phyloP scores from a whole-genome alignment of 2,797 vertebrate species.

The Phrynocephalus forsythii region DNA sequence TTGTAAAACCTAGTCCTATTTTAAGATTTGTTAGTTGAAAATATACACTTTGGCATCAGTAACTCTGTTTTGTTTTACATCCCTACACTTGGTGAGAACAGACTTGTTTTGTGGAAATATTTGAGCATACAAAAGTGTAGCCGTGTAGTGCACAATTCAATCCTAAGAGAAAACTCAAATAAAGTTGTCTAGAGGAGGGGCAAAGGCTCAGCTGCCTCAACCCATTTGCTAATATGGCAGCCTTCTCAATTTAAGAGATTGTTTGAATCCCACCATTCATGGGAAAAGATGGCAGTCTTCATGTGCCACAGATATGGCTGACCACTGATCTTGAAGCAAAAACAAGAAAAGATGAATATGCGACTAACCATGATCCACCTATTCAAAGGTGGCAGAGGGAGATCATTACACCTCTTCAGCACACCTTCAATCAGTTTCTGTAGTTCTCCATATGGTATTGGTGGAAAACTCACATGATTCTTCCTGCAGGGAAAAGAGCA shows the following conservation, averaged over 20 bases:
- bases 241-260: background rate
- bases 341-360: background rate
- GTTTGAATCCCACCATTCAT: background rate
- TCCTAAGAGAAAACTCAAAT: background rate
- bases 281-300: background rate
- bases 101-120: too few relatives aligned
- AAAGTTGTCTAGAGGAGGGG: constrained; percentile 26
- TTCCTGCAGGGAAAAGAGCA: constrained; percentile 78
- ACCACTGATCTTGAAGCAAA: constrained; percentile 5
- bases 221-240: background rate
- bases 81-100: too few relatives aligned
- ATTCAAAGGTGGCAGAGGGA: constrained; percentile 72
- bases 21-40: too few relatives aligned
- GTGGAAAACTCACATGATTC: constrained; percentile 86
- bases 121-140: too few relatives aligned
- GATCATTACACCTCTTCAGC: constrained; percentile 81
- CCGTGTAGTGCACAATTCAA: too few relatives aligned
- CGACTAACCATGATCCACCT: constrained; percentile 72
- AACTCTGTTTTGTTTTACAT: too few relatives aligned
- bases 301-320: constrained; percentile 21
- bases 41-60: too few relatives aligned
- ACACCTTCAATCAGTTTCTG: constrained; percentile 82
- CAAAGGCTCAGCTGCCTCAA: constrained; percentile 4
- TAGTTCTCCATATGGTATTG: constrained; percentile 86
- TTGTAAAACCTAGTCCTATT: too few relatives aligned